Percentiles rank a stretch among this genome's conserved stretches.
Conservation (phyloP, 2,113 vertebrate genomes). For the Natator depressus region DNA sequence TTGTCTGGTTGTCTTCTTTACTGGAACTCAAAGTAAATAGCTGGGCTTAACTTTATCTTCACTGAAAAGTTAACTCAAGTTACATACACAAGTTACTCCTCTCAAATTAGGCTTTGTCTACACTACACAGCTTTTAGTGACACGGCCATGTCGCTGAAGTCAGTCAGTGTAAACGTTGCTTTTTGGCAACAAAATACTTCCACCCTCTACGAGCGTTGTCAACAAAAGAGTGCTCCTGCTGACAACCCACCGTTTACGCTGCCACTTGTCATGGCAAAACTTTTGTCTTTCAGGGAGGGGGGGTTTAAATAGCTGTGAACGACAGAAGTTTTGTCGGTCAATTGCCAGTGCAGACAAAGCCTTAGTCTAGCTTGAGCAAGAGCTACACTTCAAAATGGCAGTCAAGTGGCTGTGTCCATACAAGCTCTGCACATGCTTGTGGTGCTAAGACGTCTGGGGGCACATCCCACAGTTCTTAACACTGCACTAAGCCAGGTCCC, state of each 20-base stretch:
- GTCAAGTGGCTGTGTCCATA: neutral
- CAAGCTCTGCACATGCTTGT: neutral
- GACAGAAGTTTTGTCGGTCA: too few relatives aligned
- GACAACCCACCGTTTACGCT: too few relatives aligned
- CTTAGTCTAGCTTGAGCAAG: neutral
- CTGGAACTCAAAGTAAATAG: slow-evolving; percentile 6
- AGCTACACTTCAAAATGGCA: neutral
- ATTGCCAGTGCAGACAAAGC: too few relatives aligned
- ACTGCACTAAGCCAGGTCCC: neutral
- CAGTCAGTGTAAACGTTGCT: too few relatives aligned
- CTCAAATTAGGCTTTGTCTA: neutral
- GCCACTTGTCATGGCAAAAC: too few relatives aligned
- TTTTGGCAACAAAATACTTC: too few relatives aligned
- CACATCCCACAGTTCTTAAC: neutral
- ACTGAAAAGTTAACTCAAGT: neutral
- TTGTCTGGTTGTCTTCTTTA: neutral
- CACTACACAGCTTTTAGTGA: too few relatives aligned
- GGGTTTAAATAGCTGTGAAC: too few relatives aligned
- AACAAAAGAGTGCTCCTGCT: too few relatives aligned
- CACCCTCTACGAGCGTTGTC: too few relatives aligned
- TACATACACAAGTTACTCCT: neutral
- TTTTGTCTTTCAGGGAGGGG: too few relatives aligned
- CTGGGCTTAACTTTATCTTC: neutral
- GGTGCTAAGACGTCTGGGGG: neutral
- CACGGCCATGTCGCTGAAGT: too few relatives aligned